phyloP scores from a whole-genome alignment of 1,140 invertebrate genomes.

The Copidosoma floridanum region DNA sequence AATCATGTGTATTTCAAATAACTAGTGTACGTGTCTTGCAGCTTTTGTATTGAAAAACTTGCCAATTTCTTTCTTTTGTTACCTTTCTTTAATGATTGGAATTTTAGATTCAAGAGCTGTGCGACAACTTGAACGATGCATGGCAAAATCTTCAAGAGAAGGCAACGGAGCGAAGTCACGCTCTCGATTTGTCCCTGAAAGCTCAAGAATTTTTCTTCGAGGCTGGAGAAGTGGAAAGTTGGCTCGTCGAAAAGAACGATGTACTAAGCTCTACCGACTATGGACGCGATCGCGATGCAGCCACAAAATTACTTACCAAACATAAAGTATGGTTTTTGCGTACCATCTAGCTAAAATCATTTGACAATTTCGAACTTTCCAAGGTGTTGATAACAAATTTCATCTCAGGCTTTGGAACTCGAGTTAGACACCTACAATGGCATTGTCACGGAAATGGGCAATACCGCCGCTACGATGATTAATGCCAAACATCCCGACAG shows the following conservation, averaged over 20 bases:
- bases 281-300: slow-evolving; percentile 83
- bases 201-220: slow-evolving; percentile 90
- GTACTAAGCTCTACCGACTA: slow-evolving; percentile 79
- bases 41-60: not conserved
- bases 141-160: slow-evolving; percentile 72
- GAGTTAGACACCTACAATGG: slow-evolving; percentile 92
- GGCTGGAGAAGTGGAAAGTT: slow-evolving; percentile 88
- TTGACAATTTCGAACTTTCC: not conserved
- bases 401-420: slow-evolving; percentile 76
- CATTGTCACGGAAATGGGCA: slow-evolving; percentile 89
- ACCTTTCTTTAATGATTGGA: not conserved
- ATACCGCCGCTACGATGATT: slow-evolving; percentile 78
- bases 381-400: not conserved
- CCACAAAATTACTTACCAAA: slow-evolving; percentile 87
- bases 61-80: too few relatives aligned
- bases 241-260: slow-evolving; percentile 85
- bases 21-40: not conserved
- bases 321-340: slow-evolving; percentile 70
- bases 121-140: slow-evolving; percentile 62
- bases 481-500: slow-evolving; percentile 75
- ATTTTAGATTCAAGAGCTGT: slow-evolving; percentile 64
- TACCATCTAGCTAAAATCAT: not conserved
- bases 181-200: slow-evolving; percentile 81
- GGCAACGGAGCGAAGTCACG: slow-evolving; percentile 69
- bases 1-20: not conserved